A percentile compares a stretch with the other conserved stretches of the same genome.
Evolutionary conservation across 2,113 vertebrate genomes (phyloP).

Genomic region (Columba janthina): DNA sequence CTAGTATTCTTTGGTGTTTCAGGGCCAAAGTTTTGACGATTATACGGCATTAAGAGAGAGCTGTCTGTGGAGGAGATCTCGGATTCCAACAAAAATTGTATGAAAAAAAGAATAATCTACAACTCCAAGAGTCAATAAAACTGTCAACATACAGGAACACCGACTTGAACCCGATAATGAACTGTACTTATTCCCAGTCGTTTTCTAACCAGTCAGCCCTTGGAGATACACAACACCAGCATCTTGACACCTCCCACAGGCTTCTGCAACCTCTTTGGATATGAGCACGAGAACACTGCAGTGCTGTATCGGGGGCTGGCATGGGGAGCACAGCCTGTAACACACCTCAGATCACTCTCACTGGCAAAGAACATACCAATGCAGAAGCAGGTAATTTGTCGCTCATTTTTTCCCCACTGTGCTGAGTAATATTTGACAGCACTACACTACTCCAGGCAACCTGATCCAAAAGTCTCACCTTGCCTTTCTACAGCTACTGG

Average conservation of each 20-base stretch:
- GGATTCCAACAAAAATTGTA: not conserved
- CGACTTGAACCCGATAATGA: not conserved
- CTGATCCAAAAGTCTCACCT: not conserved
- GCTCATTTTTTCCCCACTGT: not conserved
- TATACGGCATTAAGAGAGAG: not conserved
- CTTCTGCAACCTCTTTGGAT: not conserved
- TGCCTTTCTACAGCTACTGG: not conserved
- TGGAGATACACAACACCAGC: rapidly evolving
- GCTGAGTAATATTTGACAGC: not conserved
- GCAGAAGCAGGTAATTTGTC: not conserved
- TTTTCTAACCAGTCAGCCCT: not conserved
- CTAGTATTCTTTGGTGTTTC: not conserved
- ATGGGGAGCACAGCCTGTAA: not conserved
- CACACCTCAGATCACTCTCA: not conserved
- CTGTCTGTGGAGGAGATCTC: not conserved
- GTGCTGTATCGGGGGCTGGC: rapidly evolving
- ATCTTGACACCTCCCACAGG: not conserved
- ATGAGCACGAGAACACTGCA: not conserved
- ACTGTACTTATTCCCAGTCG: not conserved
- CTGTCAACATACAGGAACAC: not conserved
- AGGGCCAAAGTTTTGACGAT: not conserved
- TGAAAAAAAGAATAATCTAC: not conserved
- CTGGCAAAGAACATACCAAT: not conserved
- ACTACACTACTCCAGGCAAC: not conserved
- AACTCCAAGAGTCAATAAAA: not conserved